Conservation (phyloP, 2,888 invertebrate genomes). For the Drosophila kambysellisi region DNA sequence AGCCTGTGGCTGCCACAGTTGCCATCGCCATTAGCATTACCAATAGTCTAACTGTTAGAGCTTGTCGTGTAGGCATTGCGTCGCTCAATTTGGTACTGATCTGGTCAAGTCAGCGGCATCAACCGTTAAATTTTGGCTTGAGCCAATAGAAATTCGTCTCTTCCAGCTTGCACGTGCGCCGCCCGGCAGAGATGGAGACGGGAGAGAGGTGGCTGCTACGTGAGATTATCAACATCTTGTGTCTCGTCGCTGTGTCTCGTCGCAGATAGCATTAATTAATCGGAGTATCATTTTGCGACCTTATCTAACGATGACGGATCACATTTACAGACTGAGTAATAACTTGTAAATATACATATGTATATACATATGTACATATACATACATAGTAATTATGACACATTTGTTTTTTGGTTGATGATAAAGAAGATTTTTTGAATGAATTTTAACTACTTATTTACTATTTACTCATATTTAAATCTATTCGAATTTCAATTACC, state of each 20-base stretch:
- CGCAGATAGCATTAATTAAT: constrained; percentile 60
- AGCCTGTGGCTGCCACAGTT: constrained; percentile 10
- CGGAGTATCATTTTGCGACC: constrained; percentile 8
- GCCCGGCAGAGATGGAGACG: constrained; percentile 12
- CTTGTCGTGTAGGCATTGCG: constrained; percentile 46
- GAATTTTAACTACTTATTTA: not conserved
- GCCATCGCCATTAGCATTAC: constrained; percentile 30
- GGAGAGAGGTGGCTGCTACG: constrained; percentile 44
- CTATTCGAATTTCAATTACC: not conserved
- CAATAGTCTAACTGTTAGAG: constrained; percentile 19
- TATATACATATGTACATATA: not conserved
- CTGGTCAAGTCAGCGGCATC: constrained; percentile 29
- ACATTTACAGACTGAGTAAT: not conserved
- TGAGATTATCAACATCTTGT: constrained; percentile 58
- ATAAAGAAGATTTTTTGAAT: not conserved
- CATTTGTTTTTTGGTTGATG: no score
- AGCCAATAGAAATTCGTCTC: constrained; percentile 51
- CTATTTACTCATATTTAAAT: not conserved
- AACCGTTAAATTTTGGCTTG: constrained; percentile 36
- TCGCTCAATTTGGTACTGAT: constrained; percentile 69
- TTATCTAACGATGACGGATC: constrained; percentile 62
- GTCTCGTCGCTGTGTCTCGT: constrained; percentile 38
- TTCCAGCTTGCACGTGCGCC: constrained; percentile 30
- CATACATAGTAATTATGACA: not conserved
- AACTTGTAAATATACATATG: not conserved